Conservation (phyloP, 2,888 invertebrate species). For the Globia sparganii region DNA sequence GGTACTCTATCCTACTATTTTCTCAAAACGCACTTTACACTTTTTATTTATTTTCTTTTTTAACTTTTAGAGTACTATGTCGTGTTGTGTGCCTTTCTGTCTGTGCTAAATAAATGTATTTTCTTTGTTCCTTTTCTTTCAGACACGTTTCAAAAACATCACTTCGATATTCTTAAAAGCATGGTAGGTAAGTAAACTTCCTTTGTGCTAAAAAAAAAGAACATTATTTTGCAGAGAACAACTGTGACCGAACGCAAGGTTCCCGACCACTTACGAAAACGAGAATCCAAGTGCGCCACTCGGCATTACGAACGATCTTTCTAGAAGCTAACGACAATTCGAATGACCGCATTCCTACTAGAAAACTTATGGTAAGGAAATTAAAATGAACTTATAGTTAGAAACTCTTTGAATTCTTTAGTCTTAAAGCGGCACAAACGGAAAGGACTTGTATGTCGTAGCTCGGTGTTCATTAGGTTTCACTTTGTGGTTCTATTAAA, state of each 20-base stretch:
- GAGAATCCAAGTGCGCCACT: slow-evolving; percentile 55
- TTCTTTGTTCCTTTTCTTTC: too few species aligned
- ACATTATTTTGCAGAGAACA: slow-evolving; percentile 30
- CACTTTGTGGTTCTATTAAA: slow-evolving; percentile 29
- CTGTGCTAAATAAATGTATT: too few species aligned
- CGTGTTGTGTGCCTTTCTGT: too few species aligned
- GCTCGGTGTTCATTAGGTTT: slow-evolving; percentile 27
- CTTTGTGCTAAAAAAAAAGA: slow-evolving; percentile 39
- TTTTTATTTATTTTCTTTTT: too few species aligned
- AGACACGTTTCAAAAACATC: slow-evolving; percentile 18
- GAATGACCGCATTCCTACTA: slow-evolving; percentile 54
- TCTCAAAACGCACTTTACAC: too few species aligned
- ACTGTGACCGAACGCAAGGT: slow-evolving; percentile 43
- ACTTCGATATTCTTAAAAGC: slow-evolving; percentile 21
- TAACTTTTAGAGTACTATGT: too few species aligned
- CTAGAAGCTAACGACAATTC: slow-evolving; percentile 57
- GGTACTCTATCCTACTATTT: too few species aligned
- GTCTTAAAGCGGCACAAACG: slow-evolving; percentile 26
- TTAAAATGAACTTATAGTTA: slow-evolving; percentile 60
- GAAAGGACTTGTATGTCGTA: slow-evolving; percentile 6
- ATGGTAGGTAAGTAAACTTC: background rate
- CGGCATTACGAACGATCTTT: slow-evolving; percentile 50
- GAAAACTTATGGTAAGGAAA: slow-evolving; percentile 51
- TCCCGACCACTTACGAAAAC: slow-evolving; percentile 49
- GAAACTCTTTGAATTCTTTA: slow-evolving; percentile 51